Base-by-base conservation (phyloP, 2,888 invertebrate genomes). In the Drosophila limbata region DNA sequence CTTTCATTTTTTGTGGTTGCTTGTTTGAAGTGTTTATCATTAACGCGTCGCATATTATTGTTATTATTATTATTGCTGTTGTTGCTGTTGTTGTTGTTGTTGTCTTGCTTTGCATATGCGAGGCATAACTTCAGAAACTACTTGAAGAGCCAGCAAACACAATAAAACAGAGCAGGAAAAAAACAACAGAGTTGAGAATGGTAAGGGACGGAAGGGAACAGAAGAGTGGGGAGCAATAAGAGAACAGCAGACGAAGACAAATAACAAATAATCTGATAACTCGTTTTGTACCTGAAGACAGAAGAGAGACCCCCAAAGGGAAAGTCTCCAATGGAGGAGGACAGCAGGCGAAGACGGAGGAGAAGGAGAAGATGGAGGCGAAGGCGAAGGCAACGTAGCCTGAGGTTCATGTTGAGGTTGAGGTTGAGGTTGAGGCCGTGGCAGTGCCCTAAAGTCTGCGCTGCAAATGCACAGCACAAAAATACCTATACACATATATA, bases 231-330 rank as follows among this genome's bases (percentile, higher is more conserved):
- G 15, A 42, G 28, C 35, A 44, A 56, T 45, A 66, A 52, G 59
- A 68, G 63, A 65, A 48, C 70, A 52, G 47, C 67, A 72, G 68
- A 67, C 75, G 68, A 80, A 83, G 81, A 88, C 79, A 85, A 82
- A 87, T 85, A 89, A 87, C 89, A 86, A 89, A 87, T 89, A 87
- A 87, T 87, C 87, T 89, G 90, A 88, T 88, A 89, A 90, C 90
- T 90, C 87, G 90, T 90, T 88, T 90, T 88, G 85, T 89, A 85
- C 87, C 87, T 89, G 81, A 61, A 60, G 55, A 69, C 60, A 48
- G 56, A 40, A 55, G 55, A 60, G 28, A 48, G 37, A 21, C 17
- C 63, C 63, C 63, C 69, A 60, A 69, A 73, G 61, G 64, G 57
- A 57, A 57, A 57, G 57, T 57, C 57, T 35, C 57, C 57, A 57